Conservation (phyloP, 2,888 invertebrate species). For the Leptothorax acervorum region DNA sequence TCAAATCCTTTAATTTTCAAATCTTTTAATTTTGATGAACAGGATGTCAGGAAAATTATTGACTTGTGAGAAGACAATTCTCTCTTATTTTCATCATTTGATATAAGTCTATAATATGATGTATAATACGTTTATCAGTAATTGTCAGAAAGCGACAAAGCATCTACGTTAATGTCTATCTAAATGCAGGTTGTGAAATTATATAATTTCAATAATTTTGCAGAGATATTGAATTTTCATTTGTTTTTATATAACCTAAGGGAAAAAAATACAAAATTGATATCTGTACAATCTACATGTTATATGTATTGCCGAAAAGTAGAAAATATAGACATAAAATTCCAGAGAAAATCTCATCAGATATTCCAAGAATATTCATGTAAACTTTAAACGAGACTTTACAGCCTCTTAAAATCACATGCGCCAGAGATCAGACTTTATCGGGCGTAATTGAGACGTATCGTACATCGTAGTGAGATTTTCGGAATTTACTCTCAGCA, state of each 20-base stretch:
- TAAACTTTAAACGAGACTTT: background rate
- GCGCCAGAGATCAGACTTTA: background rate
- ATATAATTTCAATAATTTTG: background rate
- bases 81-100: background rate
- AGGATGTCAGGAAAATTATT: background rate
- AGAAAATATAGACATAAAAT: background rate
- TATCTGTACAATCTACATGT: background rate
- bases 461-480: slow-evolving; percentile 1
- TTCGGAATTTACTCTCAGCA: slow-evolving; percentile 15
- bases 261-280: background rate
- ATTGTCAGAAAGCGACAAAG: background rate
- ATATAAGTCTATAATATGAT: background rate
- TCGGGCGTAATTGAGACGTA: slow-evolving; percentile 32
- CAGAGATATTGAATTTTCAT: background rate
- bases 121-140: background rate
- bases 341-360: background rate
- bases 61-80: background rate
- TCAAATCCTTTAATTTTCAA: too few species aligned
- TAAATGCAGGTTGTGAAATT: background rate
- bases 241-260: background rate
- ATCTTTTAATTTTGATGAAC: slow-evolving; percentile 1
- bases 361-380: slow-evolving; percentile 13
- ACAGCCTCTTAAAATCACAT: background rate
- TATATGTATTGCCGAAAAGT: background rate
- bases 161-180: background rate